These are phyloP conservation scores for Alloplasta piceator DNA, from an alignment of 2,888 invertebrate species.

Conservation along the genomic window DNA sequence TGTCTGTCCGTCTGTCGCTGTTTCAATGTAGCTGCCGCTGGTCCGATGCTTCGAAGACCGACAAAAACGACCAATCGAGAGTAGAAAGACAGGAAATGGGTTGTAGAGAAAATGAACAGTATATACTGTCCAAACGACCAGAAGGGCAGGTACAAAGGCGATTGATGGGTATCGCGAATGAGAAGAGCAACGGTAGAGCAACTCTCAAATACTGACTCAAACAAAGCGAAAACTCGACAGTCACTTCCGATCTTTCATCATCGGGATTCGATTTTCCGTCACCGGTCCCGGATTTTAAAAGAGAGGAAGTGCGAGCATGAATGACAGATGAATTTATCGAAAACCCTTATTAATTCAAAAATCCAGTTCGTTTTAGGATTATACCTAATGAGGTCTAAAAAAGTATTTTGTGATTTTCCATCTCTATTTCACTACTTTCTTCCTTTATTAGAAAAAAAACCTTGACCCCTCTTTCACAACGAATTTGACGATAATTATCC, in stretches of 20 bases:
- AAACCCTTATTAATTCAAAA: no score
- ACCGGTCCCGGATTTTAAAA: neutral
- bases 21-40: conserved; percentile 28
- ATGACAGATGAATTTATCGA: no score
- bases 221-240: conserved; percentile 26
- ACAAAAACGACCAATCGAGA: conserved; percentile 53
- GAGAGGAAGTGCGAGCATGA: no score
- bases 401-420: no score
- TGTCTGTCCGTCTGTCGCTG: conserved; percentile 38
- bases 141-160: conserved; percentile 49
- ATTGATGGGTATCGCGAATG: conserved; percentile 46
- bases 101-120: conserved; percentile 62
- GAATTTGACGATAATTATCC: no score
- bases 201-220: conserved; percentile 9
- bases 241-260: conserved; percentile 31
- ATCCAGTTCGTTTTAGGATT: no score
- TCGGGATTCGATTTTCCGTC: conserved; percentile 27
- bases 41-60: conserved; percentile 34
- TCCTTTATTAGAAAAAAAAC: no score
- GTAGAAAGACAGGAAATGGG: conserved; percentile 40
- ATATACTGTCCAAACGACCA: conserved; percentile 55
- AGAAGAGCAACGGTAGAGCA: conserved; percentile 15
- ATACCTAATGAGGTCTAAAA: no score
- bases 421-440: no score
- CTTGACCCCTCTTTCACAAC: no score